Percentiles rank a stretch among this genome's conserved stretches.
Conservation (phyloP, 53 echinoderm and acorn worm species). For the Actinopyga echinites region DNA sequence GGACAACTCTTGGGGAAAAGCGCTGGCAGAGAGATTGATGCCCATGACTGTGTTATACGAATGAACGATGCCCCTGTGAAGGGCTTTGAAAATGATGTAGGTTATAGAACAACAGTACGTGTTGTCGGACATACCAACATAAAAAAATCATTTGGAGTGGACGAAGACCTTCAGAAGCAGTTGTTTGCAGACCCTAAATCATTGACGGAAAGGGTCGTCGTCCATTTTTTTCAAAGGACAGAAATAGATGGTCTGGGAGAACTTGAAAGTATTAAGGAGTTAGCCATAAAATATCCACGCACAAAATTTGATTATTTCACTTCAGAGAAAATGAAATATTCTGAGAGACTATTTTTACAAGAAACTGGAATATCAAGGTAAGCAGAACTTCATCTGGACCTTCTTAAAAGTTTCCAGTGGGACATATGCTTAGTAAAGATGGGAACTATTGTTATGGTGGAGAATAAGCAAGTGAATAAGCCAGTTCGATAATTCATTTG, state of each 20-base stretch:
- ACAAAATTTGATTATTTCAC: conserved; percentile 88
- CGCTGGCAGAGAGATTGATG: conserved; percentile 83
- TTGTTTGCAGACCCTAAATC: conserved; percentile 65
- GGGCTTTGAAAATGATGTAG: conserved; percentile 89
- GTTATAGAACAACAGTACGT: conserved; percentile 75
- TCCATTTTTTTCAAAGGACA: conserved; percentile 88
- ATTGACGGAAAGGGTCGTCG: conserved; percentile 66
- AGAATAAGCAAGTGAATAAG: too few species aligned
- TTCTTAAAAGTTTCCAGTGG: too few species aligned
- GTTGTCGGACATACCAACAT: conserved; percentile 88
- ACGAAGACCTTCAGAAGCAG: conserved; percentile 53
- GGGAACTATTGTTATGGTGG: too few species aligned
- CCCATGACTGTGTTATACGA: conserved; percentile 89
- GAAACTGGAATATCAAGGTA: conserved; percentile 90
- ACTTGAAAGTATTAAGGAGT: conserved; percentile 65
- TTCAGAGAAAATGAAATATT: conserved; percentile 90
- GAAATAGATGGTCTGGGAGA: conserved; percentile 70
- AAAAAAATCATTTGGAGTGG: conserved; percentile 65
- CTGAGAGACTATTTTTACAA: conserved; percentile 80
- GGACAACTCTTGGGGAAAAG: conserved; percentile 81
- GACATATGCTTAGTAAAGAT: too few species aligned
- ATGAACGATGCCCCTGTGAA: conserved; percentile 96
- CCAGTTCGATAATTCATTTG: too few species aligned
- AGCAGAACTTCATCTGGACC: too few species aligned
- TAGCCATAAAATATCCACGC: conserved; percentile 71